phyloP scores from a whole-genome alignment of 2,113 vertebrate genomes.

The Salvelinus alpinus region DNA sequence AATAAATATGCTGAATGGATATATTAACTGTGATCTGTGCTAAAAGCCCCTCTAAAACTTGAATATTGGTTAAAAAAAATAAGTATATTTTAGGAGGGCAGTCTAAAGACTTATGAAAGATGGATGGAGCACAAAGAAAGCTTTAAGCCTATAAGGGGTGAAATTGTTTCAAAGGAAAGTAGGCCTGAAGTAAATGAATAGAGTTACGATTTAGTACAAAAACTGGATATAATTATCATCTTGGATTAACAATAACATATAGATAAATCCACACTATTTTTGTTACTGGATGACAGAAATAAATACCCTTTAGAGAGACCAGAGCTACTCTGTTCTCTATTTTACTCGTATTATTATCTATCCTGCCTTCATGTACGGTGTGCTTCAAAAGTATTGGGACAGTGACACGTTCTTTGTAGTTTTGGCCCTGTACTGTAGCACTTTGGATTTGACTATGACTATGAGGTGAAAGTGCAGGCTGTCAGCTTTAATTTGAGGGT shows the following conservation, averaged over 20 bases:
- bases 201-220: neutral
- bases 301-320: slow-evolving; percentile 5
- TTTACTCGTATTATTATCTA: too few relatives aligned
- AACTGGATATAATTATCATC: neutral
- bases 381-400: too few relatives aligned
- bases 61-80: slow-evolving; percentile 18
- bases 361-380: too few relatives aligned
- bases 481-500: too few relatives aligned
- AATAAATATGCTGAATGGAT: neutral
- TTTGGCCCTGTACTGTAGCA: too few relatives aligned
- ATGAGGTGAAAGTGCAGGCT: too few relatives aligned
- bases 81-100: slow-evolving; percentile 31
- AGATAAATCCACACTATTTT: neutral
- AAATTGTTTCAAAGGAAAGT: too few relatives aligned
- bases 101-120: too few relatives aligned
- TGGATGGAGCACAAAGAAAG: too few relatives aligned
- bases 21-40: neutral
- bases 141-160: too few relatives aligned
- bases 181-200: neutral
- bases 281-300: neutral
- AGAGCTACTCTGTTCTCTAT: neutral
- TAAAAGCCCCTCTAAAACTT: neutral
- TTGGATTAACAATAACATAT: neutral
- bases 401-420: too few relatives aligned
- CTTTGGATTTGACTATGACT: too few relatives aligned